These are phyloP conservation scores for Ataeniobius toweri DNA, from an alignment of 2,797 vertebrate genomes.

Conservation along the genomic window DNA sequence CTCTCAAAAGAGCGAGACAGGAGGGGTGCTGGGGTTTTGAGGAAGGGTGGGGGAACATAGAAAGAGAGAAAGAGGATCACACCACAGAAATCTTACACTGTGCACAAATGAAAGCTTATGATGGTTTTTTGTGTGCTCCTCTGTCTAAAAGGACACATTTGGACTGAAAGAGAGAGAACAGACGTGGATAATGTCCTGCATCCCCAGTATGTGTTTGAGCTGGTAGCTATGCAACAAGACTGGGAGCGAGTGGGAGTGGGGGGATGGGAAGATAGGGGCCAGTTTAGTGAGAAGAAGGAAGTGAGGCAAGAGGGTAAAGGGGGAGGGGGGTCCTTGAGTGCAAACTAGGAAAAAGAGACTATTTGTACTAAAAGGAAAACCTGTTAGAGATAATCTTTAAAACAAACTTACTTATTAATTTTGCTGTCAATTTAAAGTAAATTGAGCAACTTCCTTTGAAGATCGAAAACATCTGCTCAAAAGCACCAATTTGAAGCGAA, in stretches of 20 bases:
- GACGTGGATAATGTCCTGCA: conserved; percentile 73
- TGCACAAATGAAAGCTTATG: conserved; percentile 27
- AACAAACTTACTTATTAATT: conserved; percentile 32
- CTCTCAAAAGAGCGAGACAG: conserved; percentile 74
- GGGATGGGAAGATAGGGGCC: conserved; percentile 71
- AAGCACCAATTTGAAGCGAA: conserved; percentile 9
- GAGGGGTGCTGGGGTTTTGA: conserved; percentile 46
- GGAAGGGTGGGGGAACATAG: conserved; percentile 30
- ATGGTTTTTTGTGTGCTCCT: not conserved
- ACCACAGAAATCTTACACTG: conserved; percentile 49
- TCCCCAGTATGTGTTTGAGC: conserved; percentile 78
- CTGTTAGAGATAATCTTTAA: conserved; percentile 28
- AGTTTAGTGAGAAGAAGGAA: conserved; percentile 70
- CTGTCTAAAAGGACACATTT: conserved; percentile 56
- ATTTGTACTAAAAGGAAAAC: conserved; percentile 44
- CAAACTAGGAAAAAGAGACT: conserved; percentile 54
- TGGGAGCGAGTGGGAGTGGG: conserved; percentile 77
- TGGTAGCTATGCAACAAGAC: conserved; percentile 83
- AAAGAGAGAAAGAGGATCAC: conserved; percentile 49
- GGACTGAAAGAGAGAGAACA: conserved; percentile 40
- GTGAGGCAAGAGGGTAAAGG: conserved; percentile 21
- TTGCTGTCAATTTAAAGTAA: conserved; percentile 27
- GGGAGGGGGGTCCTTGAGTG: conserved; percentile 47
- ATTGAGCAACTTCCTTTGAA: conserved; percentile 14
- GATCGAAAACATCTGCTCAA: conserved; percentile 31